A percentile compares a stretch with the other conserved stretches of the same genome.
Conservation (phyloP, 2,113 vertebrate genomes). For the Stercorarius parasiticus region DNA sequence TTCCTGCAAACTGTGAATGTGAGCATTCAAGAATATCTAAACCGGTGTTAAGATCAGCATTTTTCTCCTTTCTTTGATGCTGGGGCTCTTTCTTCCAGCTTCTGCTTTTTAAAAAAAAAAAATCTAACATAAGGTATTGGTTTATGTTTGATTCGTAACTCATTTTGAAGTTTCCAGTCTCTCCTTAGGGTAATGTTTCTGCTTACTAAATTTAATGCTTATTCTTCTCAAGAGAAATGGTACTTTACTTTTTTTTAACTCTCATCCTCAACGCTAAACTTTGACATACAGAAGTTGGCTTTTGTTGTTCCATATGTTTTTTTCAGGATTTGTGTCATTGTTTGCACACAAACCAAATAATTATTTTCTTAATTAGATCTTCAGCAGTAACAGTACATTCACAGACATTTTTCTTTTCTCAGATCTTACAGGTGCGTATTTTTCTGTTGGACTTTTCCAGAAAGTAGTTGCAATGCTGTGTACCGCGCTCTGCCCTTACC, state of each 20-base stretch:
- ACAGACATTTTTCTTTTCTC: background rate
- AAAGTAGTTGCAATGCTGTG: background rate
- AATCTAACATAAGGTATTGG: background rate
- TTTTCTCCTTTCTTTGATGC: constrained; percentile 7
- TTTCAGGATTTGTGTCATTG: background rate
- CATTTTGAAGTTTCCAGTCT: background rate
- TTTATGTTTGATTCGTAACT: background rate
- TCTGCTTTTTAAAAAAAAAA: background rate
- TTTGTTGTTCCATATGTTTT: background rate
- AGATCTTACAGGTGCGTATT: background rate
- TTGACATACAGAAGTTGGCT: background rate
- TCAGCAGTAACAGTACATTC: background rate
- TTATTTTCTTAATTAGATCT: background rate
- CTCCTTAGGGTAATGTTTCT: background rate
- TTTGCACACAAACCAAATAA: background rate
- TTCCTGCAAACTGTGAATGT: background rate
- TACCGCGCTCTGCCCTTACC: background rate
- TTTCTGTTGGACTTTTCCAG: background rate
- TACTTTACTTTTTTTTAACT: background rate
- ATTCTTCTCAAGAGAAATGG: background rate
- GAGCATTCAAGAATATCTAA: background rate
- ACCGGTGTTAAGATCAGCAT: background rate
- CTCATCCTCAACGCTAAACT: background rate
- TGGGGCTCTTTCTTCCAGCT: background rate
- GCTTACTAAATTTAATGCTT: background rate